These are phyloP conservation scores for Asobara japonica DNA, from an alignment of 1,140 invertebrate genomes.

Conservation along the genomic window DNA sequence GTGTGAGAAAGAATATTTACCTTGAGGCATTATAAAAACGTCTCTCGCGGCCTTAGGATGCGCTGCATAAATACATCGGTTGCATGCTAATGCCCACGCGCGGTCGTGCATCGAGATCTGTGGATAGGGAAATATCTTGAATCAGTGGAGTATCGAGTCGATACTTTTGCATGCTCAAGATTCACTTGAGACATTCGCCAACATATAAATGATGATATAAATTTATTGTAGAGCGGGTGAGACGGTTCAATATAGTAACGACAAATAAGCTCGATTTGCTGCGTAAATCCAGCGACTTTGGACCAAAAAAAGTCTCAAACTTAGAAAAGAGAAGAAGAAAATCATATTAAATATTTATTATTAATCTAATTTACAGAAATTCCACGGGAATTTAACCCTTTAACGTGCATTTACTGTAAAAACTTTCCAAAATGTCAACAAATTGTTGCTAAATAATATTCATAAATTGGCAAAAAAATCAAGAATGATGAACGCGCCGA, in stretches of 20 bases:
- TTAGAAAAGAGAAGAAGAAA: too few relatives aligned
- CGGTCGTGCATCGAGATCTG: conserved; percentile 49
- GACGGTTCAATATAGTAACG: neutral
- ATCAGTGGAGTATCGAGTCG: conserved; percentile 7
- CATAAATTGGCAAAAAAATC: neutral
- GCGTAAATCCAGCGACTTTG: too few relatives aligned
- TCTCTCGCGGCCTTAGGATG: conserved; percentile 34
- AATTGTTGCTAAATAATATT: neutral
- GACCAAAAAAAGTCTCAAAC: too few relatives aligned
- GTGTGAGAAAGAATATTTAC: conserved; percentile 16
- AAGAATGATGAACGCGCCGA: neutral
- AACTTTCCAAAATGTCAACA: neutral
- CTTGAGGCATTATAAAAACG: conserved; percentile 23
- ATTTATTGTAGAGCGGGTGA: neutral
- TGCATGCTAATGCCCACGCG: conserved; percentile 52
- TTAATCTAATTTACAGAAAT: too few relatives aligned
- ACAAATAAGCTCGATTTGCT: too few relatives aligned
- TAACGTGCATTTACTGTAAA: neutral
- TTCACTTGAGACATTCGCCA: neutral
- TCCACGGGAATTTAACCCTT: too few relatives aligned
- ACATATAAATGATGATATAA: neutral
- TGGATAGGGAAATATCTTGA: conserved; percentile 53
- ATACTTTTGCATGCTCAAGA: conserved; percentile 1
- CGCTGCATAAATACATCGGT: conserved; percentile 47
- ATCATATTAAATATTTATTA: too few relatives aligned